A percentile compares a stretch with the other conserved stretches of the same genome.
Evolutionary conservation across 2,113 vertebrate species (phyloP).

Genomic region (Saccopteryx leptura): DNA sequence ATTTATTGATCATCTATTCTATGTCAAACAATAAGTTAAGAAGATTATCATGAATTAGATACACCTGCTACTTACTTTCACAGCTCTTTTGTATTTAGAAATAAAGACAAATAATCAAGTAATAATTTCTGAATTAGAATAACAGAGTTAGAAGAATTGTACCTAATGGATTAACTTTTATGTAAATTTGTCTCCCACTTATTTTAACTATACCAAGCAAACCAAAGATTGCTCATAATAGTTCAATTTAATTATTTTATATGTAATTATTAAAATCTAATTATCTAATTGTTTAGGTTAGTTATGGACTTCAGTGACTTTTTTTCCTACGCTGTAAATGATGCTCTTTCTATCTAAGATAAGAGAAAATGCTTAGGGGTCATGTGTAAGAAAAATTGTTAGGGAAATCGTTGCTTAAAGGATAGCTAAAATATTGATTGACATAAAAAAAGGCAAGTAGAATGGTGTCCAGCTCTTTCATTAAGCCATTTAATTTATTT

Average conservation of each 20-base stretch:
- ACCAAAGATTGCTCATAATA: background rate
- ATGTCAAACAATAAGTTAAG: background rate
- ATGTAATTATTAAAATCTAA: slow-evolving; percentile 26
- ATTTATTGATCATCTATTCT: background rate
- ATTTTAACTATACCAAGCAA: background rate
- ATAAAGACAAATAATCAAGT: background rate
- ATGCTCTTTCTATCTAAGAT: background rate
- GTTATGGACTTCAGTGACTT: background rate
- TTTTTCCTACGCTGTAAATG: background rate
- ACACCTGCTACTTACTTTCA: background rate
- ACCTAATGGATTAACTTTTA: background rate
- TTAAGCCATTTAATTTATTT: background rate
- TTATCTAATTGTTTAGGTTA: background rate
- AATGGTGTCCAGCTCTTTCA: background rate
- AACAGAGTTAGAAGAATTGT: slow-evolving; percentile 10
- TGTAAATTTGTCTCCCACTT: background rate
- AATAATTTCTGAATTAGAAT: slow-evolving; percentile 2
- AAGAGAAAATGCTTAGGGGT: background rate
- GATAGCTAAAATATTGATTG: background rate
- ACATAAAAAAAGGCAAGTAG: background rate
- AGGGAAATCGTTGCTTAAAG: background rate
- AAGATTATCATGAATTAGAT: background rate
- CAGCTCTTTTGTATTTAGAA: background rate
- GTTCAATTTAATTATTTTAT: background rate
- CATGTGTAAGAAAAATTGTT: background rate